Percentiles rank a stretch among this genome's conserved stretches.
phyloP scores from a whole-genome alignment of 2,113 vertebrate genomes.

The Brevimyrus niger region DNA sequence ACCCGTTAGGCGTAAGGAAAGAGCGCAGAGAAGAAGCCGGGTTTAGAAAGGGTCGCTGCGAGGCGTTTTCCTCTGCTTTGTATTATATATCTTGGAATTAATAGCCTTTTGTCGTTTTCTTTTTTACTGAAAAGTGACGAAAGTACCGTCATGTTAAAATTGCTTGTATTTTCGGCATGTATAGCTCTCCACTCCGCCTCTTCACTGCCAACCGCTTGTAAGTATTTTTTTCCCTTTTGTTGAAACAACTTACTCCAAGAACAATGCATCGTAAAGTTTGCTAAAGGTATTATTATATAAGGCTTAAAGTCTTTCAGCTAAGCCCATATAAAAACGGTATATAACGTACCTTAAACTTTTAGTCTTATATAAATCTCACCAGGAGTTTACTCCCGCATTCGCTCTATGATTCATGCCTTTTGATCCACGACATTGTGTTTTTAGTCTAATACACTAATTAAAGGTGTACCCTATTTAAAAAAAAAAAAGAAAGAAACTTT shows the following conservation, averaged over 20 bases:
- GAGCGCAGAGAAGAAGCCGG: neutral
- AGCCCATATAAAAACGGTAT: neutral
- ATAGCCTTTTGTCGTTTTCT: neutral
- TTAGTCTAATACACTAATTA: neutral
- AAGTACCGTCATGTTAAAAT: neutral
- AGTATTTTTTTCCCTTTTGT: neutral
- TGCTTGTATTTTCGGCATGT: neutral
- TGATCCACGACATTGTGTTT: neutral
- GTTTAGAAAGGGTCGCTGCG: neutral
- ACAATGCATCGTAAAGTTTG: neutral
- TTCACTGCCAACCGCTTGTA: neutral
- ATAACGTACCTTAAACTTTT: neutral
- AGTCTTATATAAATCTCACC: neutral
- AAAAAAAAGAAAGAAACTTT: neutral
- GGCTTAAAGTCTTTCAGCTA: neutral
- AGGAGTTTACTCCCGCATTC: neutral
- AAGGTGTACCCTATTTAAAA: neutral
- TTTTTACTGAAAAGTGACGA: neutral
- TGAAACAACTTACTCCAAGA: neutral
- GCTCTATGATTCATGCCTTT: neutral
- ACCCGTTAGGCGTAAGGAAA: neutral
- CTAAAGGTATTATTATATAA: neutral
- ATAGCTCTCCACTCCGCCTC: neutral
- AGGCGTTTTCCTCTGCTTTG: neutral
- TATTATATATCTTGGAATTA: neutral